Percentiles rank a stretch among this genome's conserved stretches.
Conservation (phyloP, 2,888 invertebrate species). For the Mesorhabditis spiculigera region DNA sequence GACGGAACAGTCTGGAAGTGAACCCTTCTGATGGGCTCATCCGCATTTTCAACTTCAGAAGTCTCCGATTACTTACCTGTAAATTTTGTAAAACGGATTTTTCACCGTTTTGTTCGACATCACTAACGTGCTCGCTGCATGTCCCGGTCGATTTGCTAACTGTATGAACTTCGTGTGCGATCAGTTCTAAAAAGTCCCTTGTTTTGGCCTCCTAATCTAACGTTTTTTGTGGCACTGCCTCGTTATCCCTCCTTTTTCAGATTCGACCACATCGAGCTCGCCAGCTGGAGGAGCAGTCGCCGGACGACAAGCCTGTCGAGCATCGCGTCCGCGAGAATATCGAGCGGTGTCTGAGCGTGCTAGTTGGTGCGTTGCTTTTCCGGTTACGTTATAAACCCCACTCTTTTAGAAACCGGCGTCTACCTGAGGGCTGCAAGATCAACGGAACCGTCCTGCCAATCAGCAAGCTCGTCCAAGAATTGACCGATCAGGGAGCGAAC, state of each 20-base stretch:
- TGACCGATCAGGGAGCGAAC: neutral
- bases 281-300: conserved; percentile 21
- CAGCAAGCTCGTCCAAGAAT: neutral
- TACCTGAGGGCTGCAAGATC: conserved; percentile 58
- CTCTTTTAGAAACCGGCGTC: conserved; percentile 66
- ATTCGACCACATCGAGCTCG: conserved; percentile 38
- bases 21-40: too few species aligned
- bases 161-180: neutral
- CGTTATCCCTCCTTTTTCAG: conserved; percentile 7
- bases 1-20: too few species aligned
- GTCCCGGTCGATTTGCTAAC: neutral
- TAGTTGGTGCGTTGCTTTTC: conserved; percentile 50
- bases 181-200: neutral
- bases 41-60: too few species aligned
- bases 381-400: neutral
- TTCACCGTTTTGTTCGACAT: too few species aligned
- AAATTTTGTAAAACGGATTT: too few species aligned
- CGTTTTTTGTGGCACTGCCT: too few species aligned
- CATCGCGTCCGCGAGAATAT: conserved; percentile 37
- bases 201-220: too few species aligned
- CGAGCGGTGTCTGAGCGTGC: conserved; percentile 60
- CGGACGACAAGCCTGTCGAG: conserved; percentile 24
- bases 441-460: conserved; percentile 37
- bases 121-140: too few species aligned
- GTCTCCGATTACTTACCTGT: too few species aligned